Base-by-base conservation (phyloP, 2,888 invertebrate genomes). In the Chironomus tentans region DNA sequence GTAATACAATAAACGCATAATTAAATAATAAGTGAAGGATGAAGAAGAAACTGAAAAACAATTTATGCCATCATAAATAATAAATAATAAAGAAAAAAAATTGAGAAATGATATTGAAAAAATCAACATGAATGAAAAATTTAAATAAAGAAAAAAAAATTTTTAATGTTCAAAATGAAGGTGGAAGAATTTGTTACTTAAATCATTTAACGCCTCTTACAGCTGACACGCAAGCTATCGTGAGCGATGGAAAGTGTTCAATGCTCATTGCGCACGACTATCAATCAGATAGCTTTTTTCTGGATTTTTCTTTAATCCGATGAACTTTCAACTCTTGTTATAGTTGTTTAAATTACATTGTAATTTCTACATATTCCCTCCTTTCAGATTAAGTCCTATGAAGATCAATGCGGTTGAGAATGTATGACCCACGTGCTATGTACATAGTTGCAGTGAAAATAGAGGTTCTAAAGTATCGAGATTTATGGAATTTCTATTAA, bases 151-250 rank as follows among this genome's bases (percentile, higher is more conserved):
- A 18, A 56, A 50, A 71, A 50, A 21, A 73, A 61, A 71, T 28
- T 73, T 73, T 73, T 73, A 73, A 73, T 73, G 62, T 73, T 62
- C 38, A 62, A 73, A 61, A 73, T 46, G 38, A 50, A 18, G 10
- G 50, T 50, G 18, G 18, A 56, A 50, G 50, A 50, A 38, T 24
- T 72, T 38, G 38, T 72, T 22, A 65, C 12, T 65, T 65, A 13
- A 24, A 13, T 24, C 13, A 38, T 62, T 21, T 62, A 2, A 15
- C 15, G 15, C 62, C 62, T 62, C 22, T 62, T 62, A 22, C 56
- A 56, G 56, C 56, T 56, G 56, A 56, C 56, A 62, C 13, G 65
- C 65, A 65, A 65, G 0, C 50, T 56, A 56, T 56, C n/a, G 56
- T 56, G 56, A 15, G 65, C 24, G 65, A 65, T 65, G 38, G 38